phyloP scores from a whole-genome alignment of 92 coral and sea anemone species.

The Porites rus region DNA sequence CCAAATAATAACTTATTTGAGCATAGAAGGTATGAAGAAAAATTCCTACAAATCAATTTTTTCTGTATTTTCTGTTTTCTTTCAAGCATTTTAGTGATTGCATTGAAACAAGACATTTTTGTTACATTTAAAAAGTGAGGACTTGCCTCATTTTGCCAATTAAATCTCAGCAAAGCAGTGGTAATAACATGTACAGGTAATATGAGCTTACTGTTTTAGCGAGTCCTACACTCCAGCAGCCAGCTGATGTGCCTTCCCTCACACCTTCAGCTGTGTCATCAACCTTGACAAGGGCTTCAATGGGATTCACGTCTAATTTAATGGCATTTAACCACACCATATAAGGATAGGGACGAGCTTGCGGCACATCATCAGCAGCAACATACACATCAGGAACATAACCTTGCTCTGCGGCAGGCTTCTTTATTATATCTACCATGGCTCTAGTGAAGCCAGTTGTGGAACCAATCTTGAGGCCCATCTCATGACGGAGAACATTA shows the following conservation, averaged over 20 bases:
- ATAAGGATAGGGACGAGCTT: constrained; percentile 98
- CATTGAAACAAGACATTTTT: too few species aligned
- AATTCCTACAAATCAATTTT: too few species aligned
- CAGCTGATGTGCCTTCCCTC: constrained; percentile 96
- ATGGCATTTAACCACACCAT: constrained; percentile 99
- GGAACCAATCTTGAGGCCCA: constrained; percentile 93
- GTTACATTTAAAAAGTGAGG: too few species aligned
- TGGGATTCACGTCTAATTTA: constrained; percentile 88
- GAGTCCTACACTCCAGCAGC: constrained; percentile 99
- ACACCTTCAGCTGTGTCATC: constrained; percentile 99
- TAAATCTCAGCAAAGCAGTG: background rate
- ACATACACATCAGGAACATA: constrained; percentile 96
- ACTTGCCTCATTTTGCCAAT: background rate
- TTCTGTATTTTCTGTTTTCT: too few species aligned
- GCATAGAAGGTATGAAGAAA: too few species aligned
- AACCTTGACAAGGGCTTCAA: constrained; percentile 95
- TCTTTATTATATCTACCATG: constrained; percentile 88
- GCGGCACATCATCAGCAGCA: constrained; percentile 99
- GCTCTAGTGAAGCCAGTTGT: constrained; percentile 95
- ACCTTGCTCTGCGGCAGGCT: constrained; percentile 87
- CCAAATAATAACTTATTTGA: too few species aligned
- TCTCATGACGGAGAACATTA: constrained; percentile 66
- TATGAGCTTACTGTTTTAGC: constrained; percentile 97
- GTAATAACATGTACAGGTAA: background rate
- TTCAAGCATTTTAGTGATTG: too few species aligned